These are phyloP conservation scores for Podabrus alpinus DNA, from an alignment of 2,888 invertebrate species.

Conservation along the genomic window DNA sequence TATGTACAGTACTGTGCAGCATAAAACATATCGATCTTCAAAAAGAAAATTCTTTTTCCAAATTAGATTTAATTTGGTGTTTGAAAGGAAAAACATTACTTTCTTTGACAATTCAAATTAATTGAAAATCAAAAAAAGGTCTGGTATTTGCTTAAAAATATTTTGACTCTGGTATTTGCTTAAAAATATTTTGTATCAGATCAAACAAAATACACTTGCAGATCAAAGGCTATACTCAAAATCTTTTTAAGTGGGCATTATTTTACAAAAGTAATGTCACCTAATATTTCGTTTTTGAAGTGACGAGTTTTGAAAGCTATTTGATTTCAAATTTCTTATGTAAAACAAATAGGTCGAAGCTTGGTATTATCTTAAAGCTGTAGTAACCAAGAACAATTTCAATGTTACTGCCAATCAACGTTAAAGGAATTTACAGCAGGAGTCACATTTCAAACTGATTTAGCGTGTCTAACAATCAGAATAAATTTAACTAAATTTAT, in stretches of 20 bases:
- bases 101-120: background rate
- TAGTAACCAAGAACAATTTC: slow-evolving; percentile 17
- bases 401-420: slow-evolving; percentile 18
- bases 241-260: background rate
- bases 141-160: background rate
- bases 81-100: background rate
- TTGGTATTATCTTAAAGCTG: slow-evolving; percentile 17
- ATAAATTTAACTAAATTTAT: background rate
- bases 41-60: background rate
- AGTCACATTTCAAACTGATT: slow-evolving; percentile 14
- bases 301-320: slow-evolving; percentile 14
- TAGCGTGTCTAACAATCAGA: slow-evolving; percentile 5
- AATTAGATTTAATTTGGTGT: background rate
- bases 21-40: too few species aligned
- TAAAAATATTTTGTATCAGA: background rate
- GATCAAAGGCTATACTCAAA: background rate
- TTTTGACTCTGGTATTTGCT: background rate
- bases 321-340: slow-evolving; percentile 21
- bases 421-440: slow-evolving; percentile 13
- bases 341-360: slow-evolving; percentile 17
- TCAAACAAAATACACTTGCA: background rate
- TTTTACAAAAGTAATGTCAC: slow-evolving; percentile 8
- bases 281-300: slow-evolving; percentile 5
- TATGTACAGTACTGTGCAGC: too few species aligned
- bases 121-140: background rate